Evolutionary conservation across 2,797 vertebrate species (phyloP), one percentile per base, ranked within the genome.

Genomic region (Ispidina picta): DNA sequence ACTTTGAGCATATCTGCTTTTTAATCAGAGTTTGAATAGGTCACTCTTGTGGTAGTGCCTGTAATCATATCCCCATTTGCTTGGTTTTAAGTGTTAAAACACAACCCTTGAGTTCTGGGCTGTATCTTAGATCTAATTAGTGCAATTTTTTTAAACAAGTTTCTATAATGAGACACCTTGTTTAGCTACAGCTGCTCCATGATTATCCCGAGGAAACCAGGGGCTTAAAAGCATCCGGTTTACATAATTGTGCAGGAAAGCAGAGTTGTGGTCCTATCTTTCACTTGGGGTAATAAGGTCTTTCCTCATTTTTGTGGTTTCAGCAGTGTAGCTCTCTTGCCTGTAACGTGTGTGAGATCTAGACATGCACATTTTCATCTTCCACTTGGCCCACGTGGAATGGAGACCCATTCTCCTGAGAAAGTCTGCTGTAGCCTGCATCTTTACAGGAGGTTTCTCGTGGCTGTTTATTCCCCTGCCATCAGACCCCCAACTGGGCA

Each of bases 161-260:
- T 90, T 68, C 77, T 87, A 4, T 91, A 83, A 85, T 63, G 73
- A 90, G 85, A 64, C 49, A 71, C 62, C 79, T 89, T 91, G 76
- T 92, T 92, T 87, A 83, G 62, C 59, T 71, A 65, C 72, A 96
- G 89, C 85, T 92, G 85, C 25, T 85, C 55, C 6, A 2, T 72
- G 58, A 75, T 92, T 93, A 80, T 85, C 65, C 19, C 28, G 63
- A 83, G 91, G 79, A 89, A 93, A 87, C 66, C 31, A 52, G 68
- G 48, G 58, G 7, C 83, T 95, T 93, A 87, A 92, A 92, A 83
- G 46, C 76, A 86, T 85, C 87, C 2, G 6, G 73, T 89, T 92
- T 94, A 75, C 39, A 21, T 91, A 75, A 65, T 35, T 69, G 49
- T 83, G 46, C 82, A 58, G 76, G 69, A 49, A 74, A 77, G 6